These are phyloP conservation scores for Drosophila gaucha DNA, from an alignment of 2,888 invertebrate genomes.

Conservation along the genomic window DNA sequence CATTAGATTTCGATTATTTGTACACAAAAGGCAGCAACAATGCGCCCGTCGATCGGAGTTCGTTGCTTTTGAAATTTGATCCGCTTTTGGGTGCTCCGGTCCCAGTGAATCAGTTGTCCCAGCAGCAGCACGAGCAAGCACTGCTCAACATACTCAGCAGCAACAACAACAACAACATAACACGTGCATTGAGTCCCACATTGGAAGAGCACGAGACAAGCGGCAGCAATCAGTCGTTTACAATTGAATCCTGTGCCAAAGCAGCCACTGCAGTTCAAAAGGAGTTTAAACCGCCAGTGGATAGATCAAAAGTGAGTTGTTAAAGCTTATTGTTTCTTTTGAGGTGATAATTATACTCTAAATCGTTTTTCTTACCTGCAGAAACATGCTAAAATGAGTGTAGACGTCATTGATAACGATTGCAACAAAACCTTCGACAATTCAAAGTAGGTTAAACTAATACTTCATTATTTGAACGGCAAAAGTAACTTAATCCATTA, in stretches of 20 bases:
- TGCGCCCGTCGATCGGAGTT: constrained; percentile 82
- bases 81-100: constrained; percentile 83
- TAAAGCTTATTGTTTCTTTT: too few species aligned
- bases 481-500: not conserved
- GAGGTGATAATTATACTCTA: not conserved
- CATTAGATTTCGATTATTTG: constrained; percentile 84
- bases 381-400: constrained; percentile 85
- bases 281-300: constrained; percentile 62
- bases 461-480: not conserved
- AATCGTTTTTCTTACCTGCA: constrained; percentile 24
- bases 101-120: constrained; percentile 72
- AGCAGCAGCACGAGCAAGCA: constrained; percentile 60
- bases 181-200: constrained; percentile 78
- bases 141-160: constrained; percentile 55
- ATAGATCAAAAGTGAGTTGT: constrained; percentile 64
- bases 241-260: constrained; percentile 69
- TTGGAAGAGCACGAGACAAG: constrained; percentile 82
- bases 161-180: constrained; percentile 32
- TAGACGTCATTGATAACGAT: constrained; percentile 84
- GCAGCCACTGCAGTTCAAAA: constrained; percentile 13
- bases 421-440: constrained; percentile 83
- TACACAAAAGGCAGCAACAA: constrained; percentile 83
- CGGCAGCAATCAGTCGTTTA: constrained; percentile 74
- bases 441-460: constrained; percentile 75
- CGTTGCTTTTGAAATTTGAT: constrained; percentile 84